These are phyloP conservation scores for Microtus pennsylvanicus DNA, from an alignment of 2,113 vertebrate species.

Conservation along the genomic window DNA sequence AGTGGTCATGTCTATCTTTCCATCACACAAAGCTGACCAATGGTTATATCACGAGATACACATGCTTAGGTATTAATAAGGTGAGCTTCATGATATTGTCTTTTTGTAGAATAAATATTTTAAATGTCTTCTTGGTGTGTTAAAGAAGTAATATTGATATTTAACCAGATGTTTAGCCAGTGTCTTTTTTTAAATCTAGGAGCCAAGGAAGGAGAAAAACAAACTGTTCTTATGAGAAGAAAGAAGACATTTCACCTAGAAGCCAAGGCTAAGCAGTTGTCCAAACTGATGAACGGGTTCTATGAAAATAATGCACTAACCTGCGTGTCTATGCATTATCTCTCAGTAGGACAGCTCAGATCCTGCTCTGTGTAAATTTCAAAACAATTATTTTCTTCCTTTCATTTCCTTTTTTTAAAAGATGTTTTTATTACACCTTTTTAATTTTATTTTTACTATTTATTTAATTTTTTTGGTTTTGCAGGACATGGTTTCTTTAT, in stretches of 20 bases:
- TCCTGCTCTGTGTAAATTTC: neutral
- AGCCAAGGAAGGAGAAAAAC: neutral
- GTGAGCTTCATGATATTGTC: conserved; percentile 22
- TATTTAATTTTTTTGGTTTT: neutral
- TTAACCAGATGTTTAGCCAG: conserved; percentile 26
- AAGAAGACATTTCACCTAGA: neutral
- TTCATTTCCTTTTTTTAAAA: neutral
- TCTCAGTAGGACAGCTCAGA: conserved; percentile 23
- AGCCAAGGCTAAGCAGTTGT: neutral
- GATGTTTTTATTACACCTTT: neutral
- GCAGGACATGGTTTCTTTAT: neutral
- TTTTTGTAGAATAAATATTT: conserved; percentile 62
- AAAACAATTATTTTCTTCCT: neutral
- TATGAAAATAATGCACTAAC: neutral
- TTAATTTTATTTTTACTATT: neutral
- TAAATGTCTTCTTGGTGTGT: neutral
- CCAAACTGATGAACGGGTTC: neutral
- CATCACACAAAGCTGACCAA: conserved; percentile 72
- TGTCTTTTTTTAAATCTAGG: conserved; percentile 11
- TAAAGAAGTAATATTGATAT: neutral
- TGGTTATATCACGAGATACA: conserved; percentile 54
- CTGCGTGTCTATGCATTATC: neutral
- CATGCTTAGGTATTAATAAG: conserved; percentile 55
- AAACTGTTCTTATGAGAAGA: neutral
- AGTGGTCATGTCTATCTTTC: conserved; percentile 67